These are phyloP conservation scores for Micromys minutus DNA, from an alignment of 2,113 vertebrate genomes.

Conservation along the genomic window DNA sequence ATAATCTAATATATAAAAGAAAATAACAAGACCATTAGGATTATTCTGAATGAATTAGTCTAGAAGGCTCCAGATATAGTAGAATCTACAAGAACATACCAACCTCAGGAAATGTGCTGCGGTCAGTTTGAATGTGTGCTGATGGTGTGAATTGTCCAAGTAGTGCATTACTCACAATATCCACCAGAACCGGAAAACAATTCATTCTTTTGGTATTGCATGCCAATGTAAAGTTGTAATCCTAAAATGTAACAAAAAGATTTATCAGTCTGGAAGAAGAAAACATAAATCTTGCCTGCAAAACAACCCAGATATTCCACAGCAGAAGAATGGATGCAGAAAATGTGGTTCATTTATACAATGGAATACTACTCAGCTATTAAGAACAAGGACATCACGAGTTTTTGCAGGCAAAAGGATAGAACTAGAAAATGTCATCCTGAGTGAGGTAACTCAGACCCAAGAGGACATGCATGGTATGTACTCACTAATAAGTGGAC, in stretches of 20 bases:
- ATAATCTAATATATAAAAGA: not conserved
- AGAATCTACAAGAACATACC: not conserved
- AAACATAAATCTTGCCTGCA: not conserved
- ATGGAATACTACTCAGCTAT: no score
- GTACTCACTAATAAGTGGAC: no score
- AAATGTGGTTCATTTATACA: no score
- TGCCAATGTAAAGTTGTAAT: constrained; percentile 85
- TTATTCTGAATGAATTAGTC: not conserved
- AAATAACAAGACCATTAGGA: not conserved
- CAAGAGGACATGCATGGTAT: no score
- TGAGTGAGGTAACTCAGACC: no score
- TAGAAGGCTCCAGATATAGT: not conserved
- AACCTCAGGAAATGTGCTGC: constrained; percentile 79
- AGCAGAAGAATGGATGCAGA: no score
- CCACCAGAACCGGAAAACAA: constrained; percentile 89
- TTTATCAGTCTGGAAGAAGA: not conserved
- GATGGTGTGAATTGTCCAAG: constrained; percentile 84
- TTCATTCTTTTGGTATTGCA: constrained; percentile 91
- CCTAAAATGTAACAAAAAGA: constrained; percentile 74
- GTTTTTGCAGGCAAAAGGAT: no score
- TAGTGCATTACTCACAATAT: constrained; percentile 90
- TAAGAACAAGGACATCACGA: no score
- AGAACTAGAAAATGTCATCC: no score
- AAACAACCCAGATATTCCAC: no score
- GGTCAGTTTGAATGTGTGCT: constrained; percentile 86